Percentiles rank a stretch among this genome's conserved stretches.
These are phyloP conservation scores for Cyanocitta stelleri DNA, from an alignment of 2,113 vertebrate genomes.

Conservation along the genomic window DNA sequence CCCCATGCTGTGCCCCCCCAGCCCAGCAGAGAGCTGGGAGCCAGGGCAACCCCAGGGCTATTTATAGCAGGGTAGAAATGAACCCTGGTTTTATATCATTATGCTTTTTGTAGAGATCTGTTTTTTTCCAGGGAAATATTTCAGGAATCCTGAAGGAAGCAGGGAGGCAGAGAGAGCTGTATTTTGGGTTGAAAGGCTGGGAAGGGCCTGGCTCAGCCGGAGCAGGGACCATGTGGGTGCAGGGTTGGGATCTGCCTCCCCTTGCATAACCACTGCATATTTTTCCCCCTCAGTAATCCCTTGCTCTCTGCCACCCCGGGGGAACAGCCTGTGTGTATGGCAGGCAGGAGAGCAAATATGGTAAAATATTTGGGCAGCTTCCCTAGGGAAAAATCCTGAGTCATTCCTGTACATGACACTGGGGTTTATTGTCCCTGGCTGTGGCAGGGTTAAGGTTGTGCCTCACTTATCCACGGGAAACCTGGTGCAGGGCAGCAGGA, in stretches of 20 bases:
- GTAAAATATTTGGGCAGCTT: conserved; percentile 39
- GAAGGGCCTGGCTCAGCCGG: not conserved
- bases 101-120: not conserved
- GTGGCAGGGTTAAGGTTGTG: not conserved
- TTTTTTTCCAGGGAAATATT: not conserved
- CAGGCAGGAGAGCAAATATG: conserved; percentile 30
- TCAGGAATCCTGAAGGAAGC: not conserved
- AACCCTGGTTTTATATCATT: not conserved
- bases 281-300: not conserved
- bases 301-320: not conserved
- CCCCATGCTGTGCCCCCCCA: not conserved
- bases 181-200: not conserved
- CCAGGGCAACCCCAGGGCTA: not conserved
- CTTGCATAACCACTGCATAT: not conserved
- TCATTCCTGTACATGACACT: not conserved
- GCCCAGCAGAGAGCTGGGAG: not conserved
- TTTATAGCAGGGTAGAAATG: not conserved
- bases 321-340: not conserved
- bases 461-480: fast-evolving
- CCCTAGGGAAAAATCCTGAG: not conserved
- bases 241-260: not conserved
- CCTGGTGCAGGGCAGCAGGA: not conserved
- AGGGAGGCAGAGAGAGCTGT: not conserved
- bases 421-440: not conserved
- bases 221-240: not conserved